Base-by-base conservation (phyloP, 2,888 invertebrate genomes). In the Resseliella maxima region DNA sequence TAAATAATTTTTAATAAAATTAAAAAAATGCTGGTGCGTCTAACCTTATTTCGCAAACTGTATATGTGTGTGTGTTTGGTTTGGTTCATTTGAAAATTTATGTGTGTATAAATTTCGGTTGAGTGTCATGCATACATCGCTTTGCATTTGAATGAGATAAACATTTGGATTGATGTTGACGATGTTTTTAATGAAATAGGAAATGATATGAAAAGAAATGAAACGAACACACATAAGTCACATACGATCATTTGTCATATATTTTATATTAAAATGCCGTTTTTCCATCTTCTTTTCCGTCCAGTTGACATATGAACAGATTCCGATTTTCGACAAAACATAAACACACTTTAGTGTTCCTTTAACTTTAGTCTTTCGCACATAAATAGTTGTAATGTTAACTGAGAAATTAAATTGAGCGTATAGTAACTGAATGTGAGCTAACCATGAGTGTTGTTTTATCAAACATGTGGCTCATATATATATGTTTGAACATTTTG, bases 331-430 rank as follows among this genome's bases (percentile, higher is more conserved):
- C n/a, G n/a, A n/a, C n/a, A n/a, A n/a, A n/a, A n/a, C n/a, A n/a
- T n/a, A n/a, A n/a, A n/a, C n/a, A n/a, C n/a, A n/a, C n/a, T n/a
- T n/a, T n/a, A n/a, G n/a, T n/a, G n/a, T n/a, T n/a, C n/a, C n/a
- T n/a, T n/a, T n/a, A n/a, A n/a, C n/a, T n/a, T n/a, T n/a, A n/a
- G n/a, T n/a, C n/a, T n/a, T n/a, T n/a, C n/a, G n/a, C n/a, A n/a
- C n/a, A n/a, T n/a, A n/a, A n/a, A n/a, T n/a, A n/a, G n/a, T n/a
- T n/a, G 35, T 36, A 64, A 64, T 64, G 64, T 64, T 64, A 64
- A 64, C 81, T 81, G 12, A n/a, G 15, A 81, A 81, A 81, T 81
- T 81, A 81, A 81, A 81, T 81, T 81, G 81, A 81, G 81, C 81
- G 81, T 81, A 81, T 5, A 81, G 15, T n/a, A 36, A 81, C 81